phyloP scores from a whole-genome alignment of 2,888 invertebrate species.

The Pachymerium ferrugineum region DNA sequence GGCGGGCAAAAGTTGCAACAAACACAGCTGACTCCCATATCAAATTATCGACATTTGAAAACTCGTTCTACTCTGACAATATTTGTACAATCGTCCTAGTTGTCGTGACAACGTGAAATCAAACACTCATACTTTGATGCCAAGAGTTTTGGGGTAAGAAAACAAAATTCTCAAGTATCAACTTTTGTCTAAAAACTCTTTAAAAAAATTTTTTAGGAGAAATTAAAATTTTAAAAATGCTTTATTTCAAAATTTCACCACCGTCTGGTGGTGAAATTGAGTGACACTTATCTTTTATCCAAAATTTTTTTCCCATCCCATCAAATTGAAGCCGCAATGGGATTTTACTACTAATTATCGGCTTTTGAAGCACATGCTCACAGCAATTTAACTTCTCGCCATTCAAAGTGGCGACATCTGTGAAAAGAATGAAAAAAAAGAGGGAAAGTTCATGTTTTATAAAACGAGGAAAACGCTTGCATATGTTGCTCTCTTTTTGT shows the following conservation, averaged over 20 bases:
- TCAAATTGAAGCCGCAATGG: not conserved
- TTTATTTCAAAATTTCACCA: not conserved
- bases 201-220: too few relatives aligned
- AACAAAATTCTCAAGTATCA: not conserved
- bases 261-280: not conserved
- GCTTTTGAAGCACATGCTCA: not conserved
- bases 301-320: not conserved
- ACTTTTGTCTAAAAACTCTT: too few relatives aligned
- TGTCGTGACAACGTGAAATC: not conserved
- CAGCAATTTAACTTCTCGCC: not conserved
- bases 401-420: not conserved
- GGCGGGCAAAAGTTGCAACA: not conserved
- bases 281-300: not conserved
- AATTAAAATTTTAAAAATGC: not conserved
- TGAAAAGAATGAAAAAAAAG: not conserved
- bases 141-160: not conserved
- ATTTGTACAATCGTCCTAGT: not conserved
- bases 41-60: slow-evolving; percentile 21
- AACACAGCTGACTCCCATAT: not conserved
- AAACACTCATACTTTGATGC: not conserved
- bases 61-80: slow-evolving; percentile 5
- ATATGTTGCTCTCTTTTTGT: not conserved
- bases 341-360: not conserved
- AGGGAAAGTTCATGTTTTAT: not conserved
- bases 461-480: not conserved